Base-by-base conservation (phyloP, 2,113 vertebrate species). In the Benitochromis conjunctus region DNA sequence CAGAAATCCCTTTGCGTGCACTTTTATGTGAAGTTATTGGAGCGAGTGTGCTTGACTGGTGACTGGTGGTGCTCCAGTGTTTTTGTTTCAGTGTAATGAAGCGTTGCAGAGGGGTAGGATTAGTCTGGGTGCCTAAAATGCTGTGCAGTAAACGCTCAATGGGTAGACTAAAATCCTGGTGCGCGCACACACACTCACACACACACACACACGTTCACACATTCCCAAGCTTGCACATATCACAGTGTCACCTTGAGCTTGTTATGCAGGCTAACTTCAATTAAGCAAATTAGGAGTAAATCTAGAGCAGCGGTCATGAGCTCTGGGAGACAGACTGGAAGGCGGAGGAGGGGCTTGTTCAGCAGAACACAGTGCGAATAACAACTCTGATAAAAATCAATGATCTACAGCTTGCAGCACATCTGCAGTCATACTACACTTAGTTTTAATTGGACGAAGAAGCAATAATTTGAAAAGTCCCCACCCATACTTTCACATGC, bases 211-310 rank as follows among this genome's bases (percentile, higher is more conserved):
- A 41, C 19, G 9, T 58, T 29, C 64, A 41, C 56, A 80, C 85
- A 85, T 64, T 41, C 21, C 41, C 6, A 6, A 55, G 34, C 87
- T 31, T 21, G 31, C 84, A 56, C 78, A 78, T 83, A 92, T 89
- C 56, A 57, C 81, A 82, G 90, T 89, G 94, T 95, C 91, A 94
- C 94, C 93, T 95, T 95, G 92, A 94, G 91, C 93, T 84, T 71
- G 92, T 91, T 79, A 89, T 41, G 92, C 91, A 76, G 93, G 91
- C 90, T 94, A 93, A 94, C 91, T 93, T 94, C 91, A 93, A 95
- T 95, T 94, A 94, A 86, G 91, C 90, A 94, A 94, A 95, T 94
- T 94, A 93, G 83, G 80, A 92, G 85, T 90, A 84, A 94, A 94
- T 95, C 81, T 89, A 85, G 87, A 93, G 88, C 83, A 84, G 90